These are phyloP conservation scores for Cephonodes hylas DNA, from an alignment of 2,888 invertebrate species.

Conservation along the genomic window DNA sequence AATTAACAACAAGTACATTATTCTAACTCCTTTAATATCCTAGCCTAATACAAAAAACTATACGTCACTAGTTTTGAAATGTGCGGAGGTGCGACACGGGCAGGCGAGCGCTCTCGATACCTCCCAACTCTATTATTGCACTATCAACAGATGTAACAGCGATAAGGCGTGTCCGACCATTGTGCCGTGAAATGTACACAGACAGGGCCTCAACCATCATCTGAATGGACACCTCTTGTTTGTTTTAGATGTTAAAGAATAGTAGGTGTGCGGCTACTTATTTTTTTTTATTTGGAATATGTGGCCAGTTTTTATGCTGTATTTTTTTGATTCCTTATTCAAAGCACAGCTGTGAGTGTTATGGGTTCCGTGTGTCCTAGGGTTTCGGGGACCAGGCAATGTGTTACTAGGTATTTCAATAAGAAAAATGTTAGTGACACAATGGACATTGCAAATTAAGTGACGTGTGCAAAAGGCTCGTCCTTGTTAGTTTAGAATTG, in stretches of 20 bases:
- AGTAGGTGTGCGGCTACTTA: no score
- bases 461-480: no score
- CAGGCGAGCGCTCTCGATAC: background rate
- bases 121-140: background rate
- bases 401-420: no score
- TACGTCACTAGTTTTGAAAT: background rate
- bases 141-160: constrained; percentile 17
- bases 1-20: background rate
- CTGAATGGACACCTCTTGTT: background rate
- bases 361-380: no score
- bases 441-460: no score
- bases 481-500: no score
- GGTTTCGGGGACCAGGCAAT: no score
- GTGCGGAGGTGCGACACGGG: background rate
- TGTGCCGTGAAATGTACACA: constrained; percentile 15
- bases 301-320: no score
- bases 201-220: background rate
- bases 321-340: no score
- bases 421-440: no score
- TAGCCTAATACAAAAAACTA: background rate
- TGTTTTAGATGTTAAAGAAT: background rate
- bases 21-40: background rate
- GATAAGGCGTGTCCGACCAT: constrained; percentile 20
- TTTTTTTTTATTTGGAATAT: no score
- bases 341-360: no score